Percentiles rank a stretch among this genome's conserved stretches.
Evolutionary conservation across 1,140 invertebrate species (phyloP).

Genomic region (Acromyrmex charruanus): DNA sequence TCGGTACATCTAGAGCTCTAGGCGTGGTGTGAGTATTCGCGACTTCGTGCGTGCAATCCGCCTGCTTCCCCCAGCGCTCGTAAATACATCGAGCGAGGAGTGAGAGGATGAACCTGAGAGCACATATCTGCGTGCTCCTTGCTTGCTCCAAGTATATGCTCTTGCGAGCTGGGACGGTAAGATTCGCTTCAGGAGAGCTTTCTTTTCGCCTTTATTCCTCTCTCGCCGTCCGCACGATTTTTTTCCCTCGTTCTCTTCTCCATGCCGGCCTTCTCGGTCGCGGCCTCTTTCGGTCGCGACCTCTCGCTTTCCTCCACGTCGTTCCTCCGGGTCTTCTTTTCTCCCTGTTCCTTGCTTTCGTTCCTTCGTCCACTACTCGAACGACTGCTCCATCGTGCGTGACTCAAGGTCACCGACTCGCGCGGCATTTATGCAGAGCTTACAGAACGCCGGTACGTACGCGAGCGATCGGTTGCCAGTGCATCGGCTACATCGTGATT

Average conservation of each 20-base stretch:
- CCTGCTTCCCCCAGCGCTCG: not conserved
- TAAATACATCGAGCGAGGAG: slow-evolving; percentile 14
- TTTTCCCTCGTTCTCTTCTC: slow-evolving; percentile 10
- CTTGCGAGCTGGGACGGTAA: slow-evolving; percentile 42
- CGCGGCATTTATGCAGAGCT: slow-evolving; percentile 68
- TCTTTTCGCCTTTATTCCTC: slow-evolving; percentile 54
- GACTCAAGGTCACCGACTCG: slow-evolving; percentile 83
- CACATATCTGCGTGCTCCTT: too few species aligned
- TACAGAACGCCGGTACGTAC: slow-evolving; percentile 2
- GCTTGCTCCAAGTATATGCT: not conserved
- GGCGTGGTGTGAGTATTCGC: slow-evolving; percentile 38
- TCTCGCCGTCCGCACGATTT: slow-evolving; percentile 41
- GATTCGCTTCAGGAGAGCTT: slow-evolving; percentile 14
- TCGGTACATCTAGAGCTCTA: too few species aligned
- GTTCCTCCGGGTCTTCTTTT: slow-evolving; percentile 40
- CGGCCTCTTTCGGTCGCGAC: slow-evolving; percentile 16
- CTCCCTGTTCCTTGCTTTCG: slow-evolving; percentile 20
- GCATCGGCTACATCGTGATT: slow-evolving; percentile 39
- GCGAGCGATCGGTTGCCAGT: slow-evolving; percentile 45
- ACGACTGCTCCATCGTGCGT: slow-evolving; percentile 77
- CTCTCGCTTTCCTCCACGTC: slow-evolving; percentile 37
- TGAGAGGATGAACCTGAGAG: not conserved
- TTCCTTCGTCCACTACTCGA: slow-evolving; percentile 60
- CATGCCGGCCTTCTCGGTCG: not conserved
- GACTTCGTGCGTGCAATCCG: slow-evolving; percentile 25